Evolutionary conservation across 2,888 invertebrate species (phyloP).

Genomic region (Synanthedon myopaeformis): DNA sequence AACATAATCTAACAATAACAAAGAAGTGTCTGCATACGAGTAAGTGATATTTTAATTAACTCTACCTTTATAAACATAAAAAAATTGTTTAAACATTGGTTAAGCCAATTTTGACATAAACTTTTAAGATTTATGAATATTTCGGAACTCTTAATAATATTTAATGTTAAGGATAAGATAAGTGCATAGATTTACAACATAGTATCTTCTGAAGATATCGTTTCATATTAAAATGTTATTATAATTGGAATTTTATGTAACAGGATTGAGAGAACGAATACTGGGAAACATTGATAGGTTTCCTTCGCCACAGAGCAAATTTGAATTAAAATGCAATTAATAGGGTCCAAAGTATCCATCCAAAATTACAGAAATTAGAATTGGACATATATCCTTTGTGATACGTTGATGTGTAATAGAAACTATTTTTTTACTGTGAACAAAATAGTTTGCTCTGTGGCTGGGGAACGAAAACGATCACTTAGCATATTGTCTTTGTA

Average conservation of each 20-base stretch:
- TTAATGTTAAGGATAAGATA: constrained; percentile 44
- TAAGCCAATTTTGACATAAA: constrained; percentile 9
- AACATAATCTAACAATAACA: neutral
- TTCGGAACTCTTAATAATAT: constrained; percentile 30
- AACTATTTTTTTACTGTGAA: constrained; percentile 40
- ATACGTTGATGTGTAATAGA: constrained; percentile 41
- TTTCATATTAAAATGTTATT: constrained; percentile 53
- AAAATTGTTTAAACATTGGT: neutral
- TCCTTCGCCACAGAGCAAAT: constrained; percentile 54
- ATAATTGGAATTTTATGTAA: constrained; percentile 49
- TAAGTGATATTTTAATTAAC: neutral
- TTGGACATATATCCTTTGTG: constrained; percentile 55
- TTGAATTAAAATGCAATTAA: constrained; percentile 41
- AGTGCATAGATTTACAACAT: constrained; percentile 23
- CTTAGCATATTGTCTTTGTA: constrained; percentile 18
- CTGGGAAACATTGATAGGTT: constrained; percentile 6
- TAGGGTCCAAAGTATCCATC: constrained; percentile 68
- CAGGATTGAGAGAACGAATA: constrained; percentile 25
- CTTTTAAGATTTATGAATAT: constrained; percentile 28
- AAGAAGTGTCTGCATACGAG: neutral
- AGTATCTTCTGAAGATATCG: constrained; percentile 36
- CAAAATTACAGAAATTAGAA: constrained; percentile 48
- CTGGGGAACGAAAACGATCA: constrained; percentile 21
- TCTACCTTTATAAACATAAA: neutral
- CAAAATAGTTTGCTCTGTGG: constrained; percentile 46